These are phyloP conservation scores for Microplitis manilae DNA, from an alignment of 2,888 invertebrate species.

Conservation along the genomic window DNA sequence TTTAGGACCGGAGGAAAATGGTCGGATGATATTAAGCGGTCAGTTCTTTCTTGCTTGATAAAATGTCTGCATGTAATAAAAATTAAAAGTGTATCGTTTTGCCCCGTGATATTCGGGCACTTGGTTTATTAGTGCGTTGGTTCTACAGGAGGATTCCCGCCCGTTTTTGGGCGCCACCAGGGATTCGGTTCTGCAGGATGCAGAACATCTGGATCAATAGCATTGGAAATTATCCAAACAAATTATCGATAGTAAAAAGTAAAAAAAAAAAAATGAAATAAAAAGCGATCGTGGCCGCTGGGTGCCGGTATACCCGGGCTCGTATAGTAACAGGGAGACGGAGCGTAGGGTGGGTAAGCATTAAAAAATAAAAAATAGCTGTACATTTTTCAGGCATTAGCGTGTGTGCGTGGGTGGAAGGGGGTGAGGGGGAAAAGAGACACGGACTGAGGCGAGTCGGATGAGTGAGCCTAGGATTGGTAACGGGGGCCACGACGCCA, in stretches of 20 bases:
- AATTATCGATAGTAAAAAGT: conserved; percentile 68
- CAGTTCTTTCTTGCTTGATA: conserved; percentile 7
- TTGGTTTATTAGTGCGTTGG: conserved; percentile 38
- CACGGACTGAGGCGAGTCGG: conserved; percentile 48
- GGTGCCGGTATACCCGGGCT: conserved; percentile 60
- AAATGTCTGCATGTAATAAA: not conserved
- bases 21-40: not conserved
- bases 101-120: conserved; percentile 42
- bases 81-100: conserved; percentile 18
- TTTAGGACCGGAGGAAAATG: too few relatives aligned
- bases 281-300: conserved; percentile 30
- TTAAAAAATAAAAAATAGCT: conserved; percentile 72
- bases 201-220: conserved; percentile 70
- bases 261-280: conserved; percentile 49
- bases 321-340: conserved; percentile 68
- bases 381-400: conserved; percentile 72
- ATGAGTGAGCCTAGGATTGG: conserved; percentile 40
- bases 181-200: conserved; percentile 69
- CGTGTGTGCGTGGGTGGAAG: conserved; percentile 55
- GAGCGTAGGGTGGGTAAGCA: conserved; percentile 56
- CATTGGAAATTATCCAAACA: conserved; percentile 72
- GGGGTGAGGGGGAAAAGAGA: conserved; percentile 18
- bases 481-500: conserved; percentile 42
- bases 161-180: conserved; percentile 52
- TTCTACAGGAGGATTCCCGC: conserved; percentile 8